Conservation (phyloP, 1,140 invertebrate genomes). For the Tribolium madens region DNA sequence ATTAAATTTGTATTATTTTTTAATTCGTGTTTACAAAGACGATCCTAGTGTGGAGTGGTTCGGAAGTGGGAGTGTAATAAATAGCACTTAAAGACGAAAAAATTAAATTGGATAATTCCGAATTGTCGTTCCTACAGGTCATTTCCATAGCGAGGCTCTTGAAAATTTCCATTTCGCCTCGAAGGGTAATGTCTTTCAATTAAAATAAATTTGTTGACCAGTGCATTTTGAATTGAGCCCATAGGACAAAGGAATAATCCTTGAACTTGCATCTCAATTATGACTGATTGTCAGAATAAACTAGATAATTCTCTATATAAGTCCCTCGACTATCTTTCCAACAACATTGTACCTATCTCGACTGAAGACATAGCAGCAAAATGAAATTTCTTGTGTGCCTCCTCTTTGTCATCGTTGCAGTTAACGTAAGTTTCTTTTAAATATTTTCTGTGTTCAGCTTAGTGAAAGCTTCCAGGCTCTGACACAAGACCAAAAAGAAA, state of each 20-base stretch:
- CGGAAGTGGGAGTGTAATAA: background rate
- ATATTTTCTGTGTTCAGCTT: background rate
- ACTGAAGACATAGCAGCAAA: constrained; percentile 10
- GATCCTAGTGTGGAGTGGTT: background rate
- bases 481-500: constrained; percentile 68
- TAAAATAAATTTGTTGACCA: background rate
- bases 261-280: background rate
- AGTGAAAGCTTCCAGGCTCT: constrained; percentile 50
- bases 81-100: background rate
- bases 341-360: background rate
- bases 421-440: background rate
- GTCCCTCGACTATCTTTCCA: background rate
- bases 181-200: background rate
- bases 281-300: background rate
- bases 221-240: background rate
- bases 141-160: background rate
- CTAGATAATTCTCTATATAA: background rate
- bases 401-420: background rate
- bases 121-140: background rate
- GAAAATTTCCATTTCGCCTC: background rate
- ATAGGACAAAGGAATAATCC: background rate
- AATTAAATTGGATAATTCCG: background rate
- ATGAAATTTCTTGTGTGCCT: constrained; percentile 20
- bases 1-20: too few species aligned
- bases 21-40: background rate